These are phyloP conservation scores for Sphenopsis melanotis DNA, from an alignment of 2,797 vertebrate species.

Conservation along the genomic window DNA sequence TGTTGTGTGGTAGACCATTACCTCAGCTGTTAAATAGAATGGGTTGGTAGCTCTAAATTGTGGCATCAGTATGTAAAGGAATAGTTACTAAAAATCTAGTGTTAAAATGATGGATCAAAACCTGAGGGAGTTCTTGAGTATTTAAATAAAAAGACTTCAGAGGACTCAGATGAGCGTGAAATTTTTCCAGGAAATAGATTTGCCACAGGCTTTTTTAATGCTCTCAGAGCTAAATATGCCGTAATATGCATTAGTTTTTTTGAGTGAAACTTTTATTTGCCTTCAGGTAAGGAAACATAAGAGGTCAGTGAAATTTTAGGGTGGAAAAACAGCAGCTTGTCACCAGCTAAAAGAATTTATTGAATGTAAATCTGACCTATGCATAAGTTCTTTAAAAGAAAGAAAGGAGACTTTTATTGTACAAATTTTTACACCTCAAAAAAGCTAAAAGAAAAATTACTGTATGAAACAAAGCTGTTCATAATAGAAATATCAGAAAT, in stretches of 20 bases:
- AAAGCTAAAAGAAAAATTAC: not conserved
- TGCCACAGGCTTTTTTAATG: not conserved
- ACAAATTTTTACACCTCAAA: not conserved
- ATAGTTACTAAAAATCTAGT: not conserved
- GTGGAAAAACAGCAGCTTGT: not conserved
- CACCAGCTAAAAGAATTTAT: not conserved
- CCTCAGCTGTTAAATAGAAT: not conserved
- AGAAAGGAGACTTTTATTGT: not conserved
- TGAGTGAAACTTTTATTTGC: not conserved
- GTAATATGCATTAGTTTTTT: not conserved
- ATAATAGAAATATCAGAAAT: not conserved
- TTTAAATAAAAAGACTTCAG: not conserved
- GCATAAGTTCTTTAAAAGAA: not conserved
- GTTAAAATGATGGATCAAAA: not conserved
- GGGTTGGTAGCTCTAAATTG: not conserved
- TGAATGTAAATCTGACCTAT: not conserved
- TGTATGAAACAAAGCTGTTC: not conserved
- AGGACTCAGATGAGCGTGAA: not conserved
- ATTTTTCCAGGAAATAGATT: not conserved
- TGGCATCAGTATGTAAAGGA: not conserved
- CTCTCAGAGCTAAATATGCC: not conserved
- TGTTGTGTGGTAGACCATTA: not conserved
- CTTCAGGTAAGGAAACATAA: not conserved
- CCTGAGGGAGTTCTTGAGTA: not conserved
- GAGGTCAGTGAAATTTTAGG: not conserved